Evolutionary conservation across 2,797 vertebrate genomes (phyloP), one percentile per base, ranked within the genome.

Genomic region (Selene dorsalis): DNA sequence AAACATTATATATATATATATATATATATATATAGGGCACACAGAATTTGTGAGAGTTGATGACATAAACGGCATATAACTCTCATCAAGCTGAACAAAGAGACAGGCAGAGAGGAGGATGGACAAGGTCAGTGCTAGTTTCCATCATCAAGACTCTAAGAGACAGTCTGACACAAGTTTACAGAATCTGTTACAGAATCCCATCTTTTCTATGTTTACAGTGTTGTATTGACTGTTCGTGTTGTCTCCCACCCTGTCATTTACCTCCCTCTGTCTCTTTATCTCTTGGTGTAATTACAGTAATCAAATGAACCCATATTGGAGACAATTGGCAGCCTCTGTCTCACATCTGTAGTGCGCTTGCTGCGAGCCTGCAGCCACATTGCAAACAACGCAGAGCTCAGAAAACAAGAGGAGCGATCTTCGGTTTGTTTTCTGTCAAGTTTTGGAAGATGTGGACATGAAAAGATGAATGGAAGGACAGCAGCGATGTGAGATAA

Each of bases 401-500:
- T 75, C 12, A 28, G 20, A 13, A 58, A 63, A 55, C 5, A 62
- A 26, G 16, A 16, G 22, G 14, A 14, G 17, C 13, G 9, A 18
- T 38, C 1, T 45, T 43, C 30, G 39, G 18, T 41, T 47, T 39
- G 0, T 12, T 35, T 47, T 43, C 10, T 62, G 50, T 63, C 18
- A 26, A 55, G 14, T 28, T 59, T 59, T 39, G 43, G 12, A 58
- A 35, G 39, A n/a, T n/a, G n/a, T n/a, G n/a, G n/a, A 24, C 4
- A 58, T 32, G 35, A 48, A 50, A 58, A 28, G 50, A 58, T 75
- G 60, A 82, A 77, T 73, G 55, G 30, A 76, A 60, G 10, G 26
- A 55, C 7, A 38, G 65, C 7, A 20, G 17, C 38, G 20, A 18
- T 66, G 13, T 41, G 48, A 58, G 39, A 52, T 52, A 55, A 59